A percentile compares a stretch with the other conserved stretches of the same genome.
Evolutionary conservation across 2,888 invertebrate species (phyloP).

Genomic region (Lochmaea crataegi): DNA sequence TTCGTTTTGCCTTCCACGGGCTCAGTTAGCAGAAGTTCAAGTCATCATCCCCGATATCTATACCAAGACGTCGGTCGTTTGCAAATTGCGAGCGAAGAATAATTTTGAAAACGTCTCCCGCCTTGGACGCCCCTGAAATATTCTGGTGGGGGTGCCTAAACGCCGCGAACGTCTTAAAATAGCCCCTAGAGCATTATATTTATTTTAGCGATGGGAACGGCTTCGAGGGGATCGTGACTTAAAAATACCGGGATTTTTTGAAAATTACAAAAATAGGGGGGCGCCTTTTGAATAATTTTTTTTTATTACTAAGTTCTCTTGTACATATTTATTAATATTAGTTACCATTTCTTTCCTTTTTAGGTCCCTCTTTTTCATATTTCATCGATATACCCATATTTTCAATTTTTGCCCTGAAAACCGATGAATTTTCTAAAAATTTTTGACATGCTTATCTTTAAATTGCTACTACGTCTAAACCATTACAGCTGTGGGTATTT

Average conservation of each 20-base stretch:
- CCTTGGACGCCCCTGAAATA: slow-evolving; percentile 52
- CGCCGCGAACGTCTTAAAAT: slow-evolving; percentile 42
- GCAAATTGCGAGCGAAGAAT: slow-evolving; percentile 91
- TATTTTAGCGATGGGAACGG: slow-evolving; percentile 8
- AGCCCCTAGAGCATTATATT: slow-evolving; percentile 17
- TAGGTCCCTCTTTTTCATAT: too few species aligned
- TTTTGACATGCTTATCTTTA: too few species aligned
- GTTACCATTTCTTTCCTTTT: too few species aligned
- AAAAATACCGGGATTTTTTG: not conserved
- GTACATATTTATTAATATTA: too few species aligned
- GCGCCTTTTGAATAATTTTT: too few species aligned
- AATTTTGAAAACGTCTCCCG: slow-evolving; percentile 63
- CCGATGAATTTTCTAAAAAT: too few species aligned
- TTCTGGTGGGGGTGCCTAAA: slow-evolving; percentile 39
- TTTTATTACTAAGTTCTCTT: too few species aligned
- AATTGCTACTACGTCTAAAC: too few species aligned
- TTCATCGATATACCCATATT: too few species aligned
- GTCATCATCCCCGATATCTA: slow-evolving; percentile 80
- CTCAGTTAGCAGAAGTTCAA: slow-evolving; percentile 77
- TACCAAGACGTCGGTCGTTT: slow-evolving; percentile 94
- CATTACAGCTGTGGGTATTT: too few species aligned
- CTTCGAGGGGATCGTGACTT: not conserved
- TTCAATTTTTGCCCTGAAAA: too few species aligned
- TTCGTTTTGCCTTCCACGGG: slow-evolving; percentile 66
- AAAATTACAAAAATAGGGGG: not conserved